Evolutionary conservation across 2,113 vertebrate species (phyloP), one percentile per base, ranked within the genome.

Genomic region (Bothrops jararaca): DNA sequence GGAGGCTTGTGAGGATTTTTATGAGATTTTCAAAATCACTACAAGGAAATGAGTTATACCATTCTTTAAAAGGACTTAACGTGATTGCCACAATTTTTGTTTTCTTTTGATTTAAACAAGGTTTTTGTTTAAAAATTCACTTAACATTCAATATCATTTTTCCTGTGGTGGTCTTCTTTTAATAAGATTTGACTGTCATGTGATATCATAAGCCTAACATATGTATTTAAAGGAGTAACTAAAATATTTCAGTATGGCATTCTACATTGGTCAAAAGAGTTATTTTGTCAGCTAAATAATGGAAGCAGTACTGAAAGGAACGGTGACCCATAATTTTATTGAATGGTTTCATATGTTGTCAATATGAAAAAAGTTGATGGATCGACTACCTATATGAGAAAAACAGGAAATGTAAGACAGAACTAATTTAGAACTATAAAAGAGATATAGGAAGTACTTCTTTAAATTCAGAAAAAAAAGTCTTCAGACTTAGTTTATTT

Each of bases 401-500:
- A 24, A 60, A 42, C 23, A 60, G 53, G 10, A 87, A 42, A 80
- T 15, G 9, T 64, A 53, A 42, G 56, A 23, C 45, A 86, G n/a
- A 34, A 50, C 10, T 39, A 60, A 11, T 52, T 13, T 93, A 45
- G 4, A 50, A 39, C 9, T 24, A 9, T 39, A 57, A 52, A 60
- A 29, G 6, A 74, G 89, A 50, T 94, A 91, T 86, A 92, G 90
- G 85, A 93, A 50, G 52, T 86, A 90, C 54, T 0, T 92, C 60
- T 50, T 92, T 39, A 89, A 96, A 93, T 26, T 0, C 48, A 0
- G 22, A 1, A 86, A 22, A 88, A 3, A 88, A 24, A 18, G 50
- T 94, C 9, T 0, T 60, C 85, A 88, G 95, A 48, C 86, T 88
- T 85, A 89, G 94, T 94, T 94, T 96, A 95, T 97, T 97, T 96